Evolutionary conservation across 2,113 vertebrate species (phyloP).

Genomic region (Entomyzon cyanotis): DNA sequence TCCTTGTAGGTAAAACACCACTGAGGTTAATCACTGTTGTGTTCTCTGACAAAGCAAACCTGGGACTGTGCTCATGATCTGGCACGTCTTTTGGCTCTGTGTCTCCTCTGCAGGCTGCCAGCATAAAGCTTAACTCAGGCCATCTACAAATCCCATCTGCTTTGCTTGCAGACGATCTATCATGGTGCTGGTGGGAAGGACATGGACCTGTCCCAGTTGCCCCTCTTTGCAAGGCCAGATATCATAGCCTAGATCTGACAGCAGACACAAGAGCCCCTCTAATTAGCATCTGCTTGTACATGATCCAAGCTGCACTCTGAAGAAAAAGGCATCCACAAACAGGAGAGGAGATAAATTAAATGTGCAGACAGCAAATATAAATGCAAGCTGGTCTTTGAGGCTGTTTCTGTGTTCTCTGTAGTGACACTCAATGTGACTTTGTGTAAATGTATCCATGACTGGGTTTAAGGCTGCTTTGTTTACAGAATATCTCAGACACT

Average conservation of each 20-base stretch:
- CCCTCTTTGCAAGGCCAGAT: background rate
- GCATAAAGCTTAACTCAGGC: background rate
- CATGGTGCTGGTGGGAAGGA: background rate
- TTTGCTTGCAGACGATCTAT: background rate
- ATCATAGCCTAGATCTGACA: background rate
- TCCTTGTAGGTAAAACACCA: background rate
- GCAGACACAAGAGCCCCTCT: background rate
- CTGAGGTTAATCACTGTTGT: background rate
- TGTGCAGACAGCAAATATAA: background rate
- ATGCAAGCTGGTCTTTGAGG: background rate
- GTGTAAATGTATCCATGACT: background rate
- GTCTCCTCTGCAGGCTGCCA: background rate
- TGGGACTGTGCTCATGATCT: background rate
- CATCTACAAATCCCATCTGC: background rate
- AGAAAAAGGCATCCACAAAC: background rate
- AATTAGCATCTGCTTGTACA: background rate
- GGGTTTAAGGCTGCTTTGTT: background rate
- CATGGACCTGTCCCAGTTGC: background rate
- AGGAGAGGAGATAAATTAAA: background rate
- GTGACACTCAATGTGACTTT: background rate
- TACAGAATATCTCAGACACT: background rate
- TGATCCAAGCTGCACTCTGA: background rate
- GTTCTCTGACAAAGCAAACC: background rate
- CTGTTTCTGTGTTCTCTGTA: background rate
- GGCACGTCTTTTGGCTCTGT: background rate